Percentiles rank a stretch among this genome's conserved stretches.
Conservation (phyloP, 2,888 invertebrate species). For the Acanthosoma haemorrhoidale region DNA sequence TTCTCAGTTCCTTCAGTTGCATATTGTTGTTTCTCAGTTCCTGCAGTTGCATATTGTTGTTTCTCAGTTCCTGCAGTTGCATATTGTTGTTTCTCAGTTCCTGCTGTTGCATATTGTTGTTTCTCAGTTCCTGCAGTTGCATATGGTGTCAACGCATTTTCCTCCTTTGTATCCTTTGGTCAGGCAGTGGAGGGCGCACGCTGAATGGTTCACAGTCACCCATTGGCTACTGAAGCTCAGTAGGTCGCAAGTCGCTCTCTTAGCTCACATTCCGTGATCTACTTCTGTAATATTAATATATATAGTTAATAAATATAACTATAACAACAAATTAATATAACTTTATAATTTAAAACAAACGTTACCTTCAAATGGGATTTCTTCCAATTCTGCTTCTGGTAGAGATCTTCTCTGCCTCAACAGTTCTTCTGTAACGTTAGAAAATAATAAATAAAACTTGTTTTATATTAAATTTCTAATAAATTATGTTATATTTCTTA, state of each 20-base stretch:
- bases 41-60: no score
- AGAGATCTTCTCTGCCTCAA: not conserved
- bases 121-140: slow-evolving; percentile 35
- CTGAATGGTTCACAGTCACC: slow-evolving; percentile 36
- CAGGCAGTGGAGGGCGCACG: slow-evolving; percentile 40
- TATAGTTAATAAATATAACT: not conserved
- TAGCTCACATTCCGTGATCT: not conserved
- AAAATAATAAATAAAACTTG: not conserved
- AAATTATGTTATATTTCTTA: no score
- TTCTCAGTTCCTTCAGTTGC: no score
- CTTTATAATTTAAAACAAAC: not conserved
- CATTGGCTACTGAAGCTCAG: slow-evolving; percentile 36
- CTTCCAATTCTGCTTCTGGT: not conserved
- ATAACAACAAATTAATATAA: not conserved
- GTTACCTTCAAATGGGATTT: not conserved
- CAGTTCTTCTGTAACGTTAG: not conserved
- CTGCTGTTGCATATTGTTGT: not conserved
- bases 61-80: no score
- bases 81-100: no score
- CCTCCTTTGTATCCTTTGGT: slow-evolving; percentile 37
- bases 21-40: no score
- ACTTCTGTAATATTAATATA: not conserved
- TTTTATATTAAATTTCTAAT: not conserved
- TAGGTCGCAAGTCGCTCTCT: slow-evolving; percentile 39
- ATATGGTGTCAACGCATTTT: slow-evolving; percentile 37